Base-by-base conservation (phyloP, 2,797 vertebrate species). In the Cossypha heuglini region DNA sequence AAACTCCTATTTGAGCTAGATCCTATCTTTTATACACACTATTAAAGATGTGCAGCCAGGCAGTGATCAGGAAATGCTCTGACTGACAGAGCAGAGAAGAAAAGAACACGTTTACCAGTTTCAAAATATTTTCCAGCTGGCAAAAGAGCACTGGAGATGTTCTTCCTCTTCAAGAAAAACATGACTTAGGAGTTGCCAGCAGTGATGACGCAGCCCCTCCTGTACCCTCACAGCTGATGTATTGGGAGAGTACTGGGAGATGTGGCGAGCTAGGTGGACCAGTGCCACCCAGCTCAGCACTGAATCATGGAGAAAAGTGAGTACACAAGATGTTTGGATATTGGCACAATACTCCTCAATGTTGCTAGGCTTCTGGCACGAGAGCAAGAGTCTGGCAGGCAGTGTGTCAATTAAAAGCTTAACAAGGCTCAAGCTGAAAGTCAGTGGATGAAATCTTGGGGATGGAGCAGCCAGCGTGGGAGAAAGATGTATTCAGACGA, bases 81-180 rank as follows among this genome's bases (percentile, higher is more conserved):
- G 54, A 49, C n/a, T 61, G 68, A 75, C 69, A 88, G 33, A 75
- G 49, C 29, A 75, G n/a, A 35, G 48, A 72, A 89, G 48, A 74
- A 62, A 68, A 86, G 71, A 93, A 37, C n/a, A 91, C 18, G 42
- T 68, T 75, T 64, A 77, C 57, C 33, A 92, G 45, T 42, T 88
- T 74, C 3, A 3, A 88, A 86, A 33, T 80, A 77, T 57, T 52
- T 67, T 75, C 57, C 54, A 88, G 45, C 29, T 86, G 69, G 86
- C 45, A 81, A 72, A 86, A 81, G 19, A 81, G 42, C 42, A 86
- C 3, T 40, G 58, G 20, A 74, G 45, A 71, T 59, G 22, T 46
- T 84, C 49, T 49, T 89, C 40, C n/a, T 49, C 51, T 52, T 86
- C 84, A 80, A 69, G 43, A 57, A 57, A 76, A 80, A 29, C 40